Evolutionary conservation across 2,888 invertebrate species (phyloP), one percentile per base, ranked within the genome.

Genomic region (Mythimna impura): DNA sequence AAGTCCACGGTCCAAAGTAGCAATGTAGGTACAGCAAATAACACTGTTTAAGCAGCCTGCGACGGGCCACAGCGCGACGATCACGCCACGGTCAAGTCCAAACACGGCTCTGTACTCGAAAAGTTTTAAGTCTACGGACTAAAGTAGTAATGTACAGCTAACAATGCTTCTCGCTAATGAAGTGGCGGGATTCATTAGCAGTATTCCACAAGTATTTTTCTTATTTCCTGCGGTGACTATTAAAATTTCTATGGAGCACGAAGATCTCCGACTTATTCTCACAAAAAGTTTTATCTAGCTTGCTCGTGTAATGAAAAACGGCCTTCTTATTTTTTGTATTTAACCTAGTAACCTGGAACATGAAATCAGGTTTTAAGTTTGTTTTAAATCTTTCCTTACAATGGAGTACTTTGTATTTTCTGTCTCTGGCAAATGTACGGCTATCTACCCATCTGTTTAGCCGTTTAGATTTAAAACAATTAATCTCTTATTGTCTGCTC

Each of bases 191-290:
- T 85, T 87, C 82, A 88, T 84, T 86, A 86, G 70, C 82, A 62
- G 71, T 57, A 76, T 78, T 73, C 66, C 66, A 52, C 73, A 71
- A 82, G 73, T 75, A 81, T 83, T 84, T 84, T 81, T 86, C 73
- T 84, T 86, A 83, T 84, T 86, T 84, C 73, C 76, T 67, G 70
- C 69, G 61, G 82, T 58, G 66, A 76, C 83, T 78, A 76, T 88
- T 83, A 78, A 75, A 60, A 82, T 83, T 78, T 73, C 55, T 81
- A 69, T 76, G 50, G 62, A 47, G 62, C 68, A 50, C 57, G 0
- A 47, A 62, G 71, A 67, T 71, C 64, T 67, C 25, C 61, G 71
- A 71, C 64, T 76, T 75, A 75, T 72, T 70, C 54, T 63, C 36
- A 63, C 52, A 66, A 80, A 65, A 78, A 40, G 55, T 78, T 73